Percentiles rank a stretch among this genome's conserved stretches.
Conservation (phyloP, 2,888 invertebrate species). For the Dermolepida albohirtum region DNA sequence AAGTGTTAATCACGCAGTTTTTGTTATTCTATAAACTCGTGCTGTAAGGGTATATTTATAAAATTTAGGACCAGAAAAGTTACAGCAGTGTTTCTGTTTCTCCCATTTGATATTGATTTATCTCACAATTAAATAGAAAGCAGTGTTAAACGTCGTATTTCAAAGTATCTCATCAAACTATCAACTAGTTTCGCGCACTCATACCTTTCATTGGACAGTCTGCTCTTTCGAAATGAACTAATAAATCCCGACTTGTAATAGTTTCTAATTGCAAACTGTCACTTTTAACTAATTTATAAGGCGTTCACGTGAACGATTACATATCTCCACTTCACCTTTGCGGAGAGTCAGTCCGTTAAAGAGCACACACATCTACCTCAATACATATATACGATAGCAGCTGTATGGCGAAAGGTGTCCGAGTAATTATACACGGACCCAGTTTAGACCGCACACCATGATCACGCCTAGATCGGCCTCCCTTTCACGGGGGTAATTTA, state of each 20-base stretch:
- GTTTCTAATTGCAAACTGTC: constrained; percentile 30
- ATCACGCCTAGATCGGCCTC: constrained; percentile 63
- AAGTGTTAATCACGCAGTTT: no score
- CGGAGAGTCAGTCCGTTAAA: constrained; percentile 30
- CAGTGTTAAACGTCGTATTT: no score
- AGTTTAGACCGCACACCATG: constrained; percentile 62
- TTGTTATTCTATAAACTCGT: no score
- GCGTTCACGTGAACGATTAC: constrained; percentile 12
- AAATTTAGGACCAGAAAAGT: no score
- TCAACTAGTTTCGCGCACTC: background rate
- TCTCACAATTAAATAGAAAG: no score
- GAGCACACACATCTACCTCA: constrained; percentile 36
- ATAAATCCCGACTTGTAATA: constrained; percentile 18
- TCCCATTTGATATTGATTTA: no score
- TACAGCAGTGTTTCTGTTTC: no score
- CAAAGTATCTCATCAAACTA: no score
- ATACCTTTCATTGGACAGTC: background rate
- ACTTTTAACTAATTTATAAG: background rate
- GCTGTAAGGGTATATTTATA: no score
- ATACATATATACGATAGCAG: constrained; percentile 56
- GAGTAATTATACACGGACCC: constrained; percentile 63
- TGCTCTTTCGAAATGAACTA: constrained; percentile 2
- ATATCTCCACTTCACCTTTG: constrained; percentile 20
- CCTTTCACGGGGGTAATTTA: constrained; percentile 62
- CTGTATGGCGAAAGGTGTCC: constrained; percentile 64